Percentiles rank a stretch among this genome's conserved stretches.
Conservation (phyloP, 2,888 invertebrate genomes). For the Agrilus mali region DNA sequence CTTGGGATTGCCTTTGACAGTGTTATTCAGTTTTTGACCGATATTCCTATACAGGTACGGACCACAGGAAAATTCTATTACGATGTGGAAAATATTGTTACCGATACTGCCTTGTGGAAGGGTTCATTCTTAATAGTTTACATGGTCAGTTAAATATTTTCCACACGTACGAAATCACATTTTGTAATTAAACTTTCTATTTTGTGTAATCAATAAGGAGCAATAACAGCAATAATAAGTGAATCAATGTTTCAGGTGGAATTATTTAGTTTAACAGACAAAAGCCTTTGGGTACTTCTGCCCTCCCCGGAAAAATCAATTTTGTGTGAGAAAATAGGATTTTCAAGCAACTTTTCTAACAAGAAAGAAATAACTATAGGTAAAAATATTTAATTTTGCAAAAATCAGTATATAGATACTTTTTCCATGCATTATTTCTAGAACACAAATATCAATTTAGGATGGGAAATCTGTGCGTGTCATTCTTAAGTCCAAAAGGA, state of each 20-base stretch:
- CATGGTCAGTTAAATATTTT: too few species aligned
- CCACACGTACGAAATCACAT: too few species aligned
- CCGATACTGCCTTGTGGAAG: too few species aligned
- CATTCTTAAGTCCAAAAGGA: conserved; percentile 47
- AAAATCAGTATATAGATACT: neutral
- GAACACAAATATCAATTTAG: conserved; percentile 68
- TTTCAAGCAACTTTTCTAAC: conserved; percentile 13
- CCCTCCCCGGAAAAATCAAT: conserved; percentile 30
- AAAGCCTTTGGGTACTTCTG: conserved; percentile 32
- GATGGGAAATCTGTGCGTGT: conserved; percentile 57
- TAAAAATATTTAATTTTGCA: conserved; percentile 12
- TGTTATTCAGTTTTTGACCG: neutral
- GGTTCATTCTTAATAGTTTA: too few species aligned
- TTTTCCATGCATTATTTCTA: conserved; percentile 21
- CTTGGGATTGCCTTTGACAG: too few species aligned
- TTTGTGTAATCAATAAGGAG: neutral
- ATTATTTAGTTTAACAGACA: conserved; percentile 49
- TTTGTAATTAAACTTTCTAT: too few species aligned
- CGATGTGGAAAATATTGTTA: too few species aligned
- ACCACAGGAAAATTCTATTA: too few species aligned
- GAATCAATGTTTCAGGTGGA: conserved; percentile 38
- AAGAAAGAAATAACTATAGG: conserved; percentile 15
- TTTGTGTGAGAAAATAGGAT: conserved; percentile 32
- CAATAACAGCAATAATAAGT: neutral
- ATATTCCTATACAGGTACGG: too few species aligned